Conservation (phyloP, 2,797 vertebrate species). For the Bucorvus abyssinicus region DNA sequence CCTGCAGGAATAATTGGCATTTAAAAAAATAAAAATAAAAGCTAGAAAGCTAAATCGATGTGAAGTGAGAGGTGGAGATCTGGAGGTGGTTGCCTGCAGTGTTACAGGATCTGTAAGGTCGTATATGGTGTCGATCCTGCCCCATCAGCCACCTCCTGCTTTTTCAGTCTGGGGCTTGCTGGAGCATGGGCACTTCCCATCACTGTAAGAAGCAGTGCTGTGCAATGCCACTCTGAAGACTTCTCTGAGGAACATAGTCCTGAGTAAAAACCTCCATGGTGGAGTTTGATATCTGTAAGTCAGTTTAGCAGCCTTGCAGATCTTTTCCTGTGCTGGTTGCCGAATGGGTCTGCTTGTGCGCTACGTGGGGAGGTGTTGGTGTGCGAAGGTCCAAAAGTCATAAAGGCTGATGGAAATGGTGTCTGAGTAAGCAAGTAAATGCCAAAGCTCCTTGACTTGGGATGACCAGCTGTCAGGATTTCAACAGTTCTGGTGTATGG, state of each 20-base stretch:
- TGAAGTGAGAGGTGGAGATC: not conserved
- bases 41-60: not conserved
- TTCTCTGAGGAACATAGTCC: not conserved
- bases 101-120: fast-evolving
- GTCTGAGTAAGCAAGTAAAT: not conserved
- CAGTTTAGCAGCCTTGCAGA: not conserved
- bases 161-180: not conserved
- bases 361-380: not conserved
- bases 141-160: not conserved
- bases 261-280: not conserved
- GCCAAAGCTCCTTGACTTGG: not conserved
- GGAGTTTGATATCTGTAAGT: too few species aligned
- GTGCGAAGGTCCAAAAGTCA: not conserved
- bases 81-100: not conserved
- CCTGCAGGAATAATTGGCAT: not conserved
- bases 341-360: not conserved
- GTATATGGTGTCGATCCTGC: not conserved
- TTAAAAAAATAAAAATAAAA: too few species aligned
- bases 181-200: not conserved
- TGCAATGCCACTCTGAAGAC: not conserved
- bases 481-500: not conserved
- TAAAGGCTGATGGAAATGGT: not conserved
- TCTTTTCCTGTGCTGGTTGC: not conserved
- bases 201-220: not conserved
- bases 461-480: not conserved